Evolutionary conservation across 2,113 vertebrate species (phyloP).

Genomic region (Lampris incognitus): DNA sequence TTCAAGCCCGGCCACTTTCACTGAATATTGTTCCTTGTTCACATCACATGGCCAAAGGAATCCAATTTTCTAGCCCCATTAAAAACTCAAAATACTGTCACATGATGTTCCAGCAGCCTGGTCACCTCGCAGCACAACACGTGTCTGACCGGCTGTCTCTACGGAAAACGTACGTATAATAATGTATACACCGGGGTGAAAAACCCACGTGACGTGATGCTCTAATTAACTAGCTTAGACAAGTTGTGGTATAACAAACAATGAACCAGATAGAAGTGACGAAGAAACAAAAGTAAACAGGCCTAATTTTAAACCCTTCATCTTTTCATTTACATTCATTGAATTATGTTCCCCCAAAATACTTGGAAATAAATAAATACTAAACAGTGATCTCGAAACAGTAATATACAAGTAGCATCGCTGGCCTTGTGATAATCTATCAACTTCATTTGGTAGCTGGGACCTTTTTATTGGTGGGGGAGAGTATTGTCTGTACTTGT

Average conservation of each 20-base stretch:
- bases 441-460: conserved; percentile 1
- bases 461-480: neutral
- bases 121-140: neutral
- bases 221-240: neutral
- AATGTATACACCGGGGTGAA: too few relatives aligned
- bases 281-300: neutral
- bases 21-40: conserved; percentile 2
- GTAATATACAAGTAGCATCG: conserved; percentile 18
- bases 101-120: conserved; percentile 14
- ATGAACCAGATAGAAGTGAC: neutral
- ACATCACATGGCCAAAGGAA: conserved; percentile 41
- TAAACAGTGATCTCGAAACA: conserved; percentile 13
- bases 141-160: neutral
- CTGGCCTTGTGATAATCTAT: neutral
- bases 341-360: conserved; percentile 37
- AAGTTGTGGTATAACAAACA: neutral
- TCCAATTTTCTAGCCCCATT: conserved; percentile 38
- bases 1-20: neutral
- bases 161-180: neutral
- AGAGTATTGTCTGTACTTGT: neutral
- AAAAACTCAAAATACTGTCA: conserved; percentile 50
- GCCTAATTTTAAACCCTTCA: neutral
- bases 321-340: neutral
- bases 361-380: conserved; percentile 40
- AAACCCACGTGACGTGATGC: neutral